Percentiles rank a stretch among this genome's conserved stretches.
phyloP scores from a whole-genome alignment of 2,888 invertebrate species.

The Trichogramma dendrolimi region DNA sequence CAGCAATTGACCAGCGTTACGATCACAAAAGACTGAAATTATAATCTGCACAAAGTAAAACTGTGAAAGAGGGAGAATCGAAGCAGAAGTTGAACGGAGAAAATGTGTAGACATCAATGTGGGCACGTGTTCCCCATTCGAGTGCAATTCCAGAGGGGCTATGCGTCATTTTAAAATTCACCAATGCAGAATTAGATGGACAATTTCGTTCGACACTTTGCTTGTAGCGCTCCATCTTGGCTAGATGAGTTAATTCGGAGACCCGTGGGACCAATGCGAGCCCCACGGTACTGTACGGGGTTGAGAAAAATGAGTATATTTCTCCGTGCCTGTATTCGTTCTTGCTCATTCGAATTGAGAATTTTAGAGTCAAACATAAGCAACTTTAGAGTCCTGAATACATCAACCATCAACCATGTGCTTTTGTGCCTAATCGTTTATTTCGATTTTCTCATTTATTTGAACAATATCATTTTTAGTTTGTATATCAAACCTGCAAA shows the following conservation, averaged over 20 bases:
- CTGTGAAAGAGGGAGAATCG: too few relatives aligned
- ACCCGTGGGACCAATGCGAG: conserved; percentile 31
- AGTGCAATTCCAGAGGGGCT: conserved; percentile 41
- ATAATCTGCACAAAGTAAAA: conserved; percentile 6
- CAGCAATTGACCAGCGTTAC: neutral
- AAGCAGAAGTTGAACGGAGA: conserved; percentile 9
- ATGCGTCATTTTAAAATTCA: conserved; percentile 49
- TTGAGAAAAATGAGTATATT: too few relatives aligned
- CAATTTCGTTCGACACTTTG: conserved; percentile 46
- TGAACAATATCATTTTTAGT: too few relatives aligned
- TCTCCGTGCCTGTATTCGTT: too few relatives aligned
- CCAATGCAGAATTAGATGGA: conserved; percentile 47
- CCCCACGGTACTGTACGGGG: neutral
- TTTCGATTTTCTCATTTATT: too few relatives aligned
- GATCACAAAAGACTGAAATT: conserved; percentile 10
- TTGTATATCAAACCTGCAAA: too few relatives aligned
- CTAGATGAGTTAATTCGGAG: conserved; percentile 40
- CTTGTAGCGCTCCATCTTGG: conserved; percentile 25
- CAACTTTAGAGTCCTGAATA: too few relatives aligned
- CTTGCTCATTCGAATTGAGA: too few relatives aligned
- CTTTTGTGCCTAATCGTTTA: too few relatives aligned
- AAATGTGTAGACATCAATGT: neutral
- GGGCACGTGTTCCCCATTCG: conserved; percentile 3
- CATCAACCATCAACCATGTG: too few relatives aligned
- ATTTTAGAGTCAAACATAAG: too few relatives aligned